Conservation (phyloP, 2,113 vertebrate genomes). For the Tenrec ecaudatus region DNA sequence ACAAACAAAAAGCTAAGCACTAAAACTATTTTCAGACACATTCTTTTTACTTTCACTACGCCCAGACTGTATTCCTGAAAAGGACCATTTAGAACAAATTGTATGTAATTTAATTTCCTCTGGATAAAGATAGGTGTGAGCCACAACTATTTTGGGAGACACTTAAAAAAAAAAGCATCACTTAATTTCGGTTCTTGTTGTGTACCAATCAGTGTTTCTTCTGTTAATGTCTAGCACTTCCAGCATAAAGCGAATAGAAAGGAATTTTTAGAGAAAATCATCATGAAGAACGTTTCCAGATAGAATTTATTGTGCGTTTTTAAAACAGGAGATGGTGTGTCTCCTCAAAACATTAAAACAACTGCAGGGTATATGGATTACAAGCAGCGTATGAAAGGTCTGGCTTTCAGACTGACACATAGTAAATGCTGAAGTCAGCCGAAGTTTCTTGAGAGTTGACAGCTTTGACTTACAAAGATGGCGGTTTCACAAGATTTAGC, state of each 20-base stretch:
- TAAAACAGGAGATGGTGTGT: neutral
- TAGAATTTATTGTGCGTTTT: neutral
- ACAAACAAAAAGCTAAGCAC: neutral
- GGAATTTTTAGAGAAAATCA: conserved; percentile 21
- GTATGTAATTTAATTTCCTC: conserved; percentile 2
- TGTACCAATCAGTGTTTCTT: neutral
- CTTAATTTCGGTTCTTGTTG: neutral
- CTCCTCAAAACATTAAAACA: conserved; percentile 11
- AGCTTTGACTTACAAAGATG: conserved; percentile 4
- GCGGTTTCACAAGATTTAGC: neutral
- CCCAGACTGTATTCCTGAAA: neutral
- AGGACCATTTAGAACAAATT: conserved; percentile 13
- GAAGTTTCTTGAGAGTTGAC: neutral
- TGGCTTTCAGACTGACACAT: neutral
- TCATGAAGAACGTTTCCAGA: neutral
- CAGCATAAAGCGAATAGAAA: neutral
- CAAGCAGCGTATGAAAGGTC: neutral
- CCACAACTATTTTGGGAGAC: neutral
- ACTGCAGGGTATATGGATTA: neutral
- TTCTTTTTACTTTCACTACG: conserved; percentile 54
- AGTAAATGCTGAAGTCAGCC: neutral
- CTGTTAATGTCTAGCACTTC: neutral
- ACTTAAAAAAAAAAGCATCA: no score
- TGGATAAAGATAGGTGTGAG: neutral
- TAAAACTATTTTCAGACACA: conserved; percentile 35